Base-by-base conservation (phyloP, 2,888 invertebrate genomes). In the Liodrosophila aerea region DNA sequence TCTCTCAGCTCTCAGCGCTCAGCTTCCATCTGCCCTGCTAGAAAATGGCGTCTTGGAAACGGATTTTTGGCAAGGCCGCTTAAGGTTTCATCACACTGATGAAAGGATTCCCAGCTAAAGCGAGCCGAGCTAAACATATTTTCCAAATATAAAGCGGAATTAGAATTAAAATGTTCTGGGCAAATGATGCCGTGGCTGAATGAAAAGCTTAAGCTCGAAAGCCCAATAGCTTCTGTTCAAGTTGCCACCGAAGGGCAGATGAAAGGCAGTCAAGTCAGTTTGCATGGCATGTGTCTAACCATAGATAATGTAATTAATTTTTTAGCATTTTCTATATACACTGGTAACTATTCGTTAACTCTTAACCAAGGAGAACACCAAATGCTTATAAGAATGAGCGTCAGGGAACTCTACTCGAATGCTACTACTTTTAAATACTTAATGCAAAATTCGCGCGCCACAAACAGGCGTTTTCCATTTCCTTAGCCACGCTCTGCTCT, bases 371-470 rank as follows among this genome's bases (percentile, higher is more conserved):
- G n/a, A n/a, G n/a, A n/a, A n/a, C n/a, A n/a, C n/a, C n/a, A n/a
- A n/a, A n/a, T n/a, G n/a, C n/a, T n/a, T n/a, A n/a, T n/a, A n/a
- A n/a, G n/a, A n/a, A n/a, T n/a, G n/a, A n/a, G n/a, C n/a, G n/a
- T n/a, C n/a, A n/a, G n/a, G n/a, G n/a, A 46, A 57, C 49, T 57
- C 40, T 41, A 33, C 43, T 65, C 56, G 70, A 62, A 62, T 62
- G n/a, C n/a, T n/a, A n/a, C 49, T 58, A 50, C 41, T 51, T 47
- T 67, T 60, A 78, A 75, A 60, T 70, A 54, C 66, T 60, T 64
- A 44, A 67, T 64, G 72, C 39, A 58, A 64, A 63, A 66, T 62
- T 54, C 34, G 18, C 39, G 44, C 45, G 13, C 9, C 50, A 71
- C 65, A 51, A 56, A 44, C 37, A 47, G 52, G 43, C 68, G 37